Conservation (phyloP, 2,113 vertebrate genomes). For the Rhodinocichla rosea region DNA sequence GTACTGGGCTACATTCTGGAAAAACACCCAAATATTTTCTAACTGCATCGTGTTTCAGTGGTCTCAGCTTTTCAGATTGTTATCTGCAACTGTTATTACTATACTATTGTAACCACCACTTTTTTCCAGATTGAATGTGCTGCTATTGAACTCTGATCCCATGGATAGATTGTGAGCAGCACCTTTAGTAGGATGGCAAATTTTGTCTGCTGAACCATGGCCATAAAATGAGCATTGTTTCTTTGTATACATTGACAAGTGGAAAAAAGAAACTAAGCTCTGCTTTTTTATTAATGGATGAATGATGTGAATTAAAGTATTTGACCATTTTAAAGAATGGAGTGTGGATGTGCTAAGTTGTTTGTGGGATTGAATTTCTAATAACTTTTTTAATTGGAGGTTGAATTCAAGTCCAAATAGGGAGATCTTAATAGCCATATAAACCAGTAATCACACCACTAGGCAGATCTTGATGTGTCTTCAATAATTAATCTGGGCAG, state of each 20-base stretch:
- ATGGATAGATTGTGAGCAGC: background rate
- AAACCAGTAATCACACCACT: slow-evolving; percentile 7
- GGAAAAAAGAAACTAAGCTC: background rate
- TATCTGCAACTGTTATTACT: slow-evolving; percentile 22
- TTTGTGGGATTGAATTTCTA: background rate
- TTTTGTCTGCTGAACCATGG: background rate
- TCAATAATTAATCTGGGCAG: slow-evolving; percentile 54
- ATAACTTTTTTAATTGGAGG: slow-evolving; percentile 7
- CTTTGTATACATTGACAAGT: background rate
- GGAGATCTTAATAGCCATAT: background rate
- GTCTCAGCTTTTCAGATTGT: slow-evolving; percentile 33
- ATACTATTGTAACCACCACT: background rate
- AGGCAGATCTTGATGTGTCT: slow-evolving; percentile 24
- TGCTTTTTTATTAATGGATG: background rate
- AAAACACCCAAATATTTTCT: slow-evolving; percentile 40
- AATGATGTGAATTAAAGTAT: background rate
- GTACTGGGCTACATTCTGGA: background rate
- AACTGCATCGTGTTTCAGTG: background rate
- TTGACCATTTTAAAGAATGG: background rate
- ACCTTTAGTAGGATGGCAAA: background rate
- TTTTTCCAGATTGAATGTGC: slow-evolving; percentile 17
- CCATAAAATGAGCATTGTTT: background rate
- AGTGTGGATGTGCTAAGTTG: background rate
- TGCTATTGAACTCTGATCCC: slow-evolving; percentile 25
- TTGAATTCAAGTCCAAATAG: slow-evolving; percentile 4